Evolutionary conservation across 1,140 invertebrate species (phyloP).

Genomic region (Colletes latitarsis): DNA sequence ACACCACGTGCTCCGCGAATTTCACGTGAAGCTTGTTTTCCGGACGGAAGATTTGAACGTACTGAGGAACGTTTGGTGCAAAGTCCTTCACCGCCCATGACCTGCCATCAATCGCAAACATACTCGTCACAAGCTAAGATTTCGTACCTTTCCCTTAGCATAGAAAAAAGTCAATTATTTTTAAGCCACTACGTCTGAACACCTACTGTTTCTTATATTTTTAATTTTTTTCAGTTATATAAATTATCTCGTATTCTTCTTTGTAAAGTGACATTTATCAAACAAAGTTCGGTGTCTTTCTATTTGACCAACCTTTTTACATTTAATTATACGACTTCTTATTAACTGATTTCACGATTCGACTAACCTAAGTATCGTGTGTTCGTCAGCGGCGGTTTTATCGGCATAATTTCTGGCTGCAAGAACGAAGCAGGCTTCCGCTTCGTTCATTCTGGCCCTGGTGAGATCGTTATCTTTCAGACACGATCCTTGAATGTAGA

Average conservation of each 20-base stretch:
- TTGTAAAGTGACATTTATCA: no score
- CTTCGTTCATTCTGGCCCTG: slow-evolving; percentile 96
- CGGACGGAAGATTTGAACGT: slow-evolving; percentile 98
- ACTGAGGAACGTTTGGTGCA: slow-evolving; percentile 96
- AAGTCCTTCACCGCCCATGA: slow-evolving; percentile 99
- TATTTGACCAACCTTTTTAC: no score
- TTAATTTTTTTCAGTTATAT: no score
- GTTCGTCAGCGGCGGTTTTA: slow-evolving; percentile 97
- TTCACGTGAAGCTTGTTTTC: slow-evolving; percentile 99
- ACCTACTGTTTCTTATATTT: no score
- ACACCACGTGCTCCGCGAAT: slow-evolving; percentile 98
- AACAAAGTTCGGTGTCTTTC: no score
- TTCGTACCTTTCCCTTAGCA: background rate
- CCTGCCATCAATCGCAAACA: slow-evolving; percentile 68
- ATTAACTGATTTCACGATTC: background rate
- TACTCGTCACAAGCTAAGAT: background rate
- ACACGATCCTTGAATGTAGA: slow-evolving; percentile 98
- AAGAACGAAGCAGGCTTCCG: slow-evolving; percentile 97
- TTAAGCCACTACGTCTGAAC: no score
- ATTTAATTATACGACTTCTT: no score
- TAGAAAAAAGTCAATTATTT: no score
- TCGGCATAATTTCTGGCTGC: slow-evolving; percentile 98
- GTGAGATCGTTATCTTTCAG: slow-evolving; percentile 96
- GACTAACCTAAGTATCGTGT: slow-evolving; percentile 93
- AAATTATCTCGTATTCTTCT: no score